These are phyloP conservation scores for Drosophila equinoxialis DNA, from an alignment of 1,140 invertebrate species.

Conservation along the genomic window DNA sequence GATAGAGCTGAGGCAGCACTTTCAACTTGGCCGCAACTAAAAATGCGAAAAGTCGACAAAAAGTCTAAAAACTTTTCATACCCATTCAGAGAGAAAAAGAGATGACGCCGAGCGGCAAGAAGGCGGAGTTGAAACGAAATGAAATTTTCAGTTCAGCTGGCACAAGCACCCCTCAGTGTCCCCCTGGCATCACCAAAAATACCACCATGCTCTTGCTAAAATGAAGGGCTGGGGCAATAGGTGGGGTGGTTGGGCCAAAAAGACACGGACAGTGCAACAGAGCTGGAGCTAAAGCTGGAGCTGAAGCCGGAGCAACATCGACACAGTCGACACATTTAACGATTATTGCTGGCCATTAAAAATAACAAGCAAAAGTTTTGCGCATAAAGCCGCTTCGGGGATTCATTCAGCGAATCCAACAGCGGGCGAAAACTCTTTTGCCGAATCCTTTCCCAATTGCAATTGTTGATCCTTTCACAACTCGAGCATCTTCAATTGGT, in stretches of 20 bases:
- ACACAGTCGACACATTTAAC: slow-evolving; percentile 80
- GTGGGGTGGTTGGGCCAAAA: slow-evolving; percentile 44
- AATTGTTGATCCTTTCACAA: slow-evolving; percentile 79
- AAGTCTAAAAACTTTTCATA: slow-evolving; percentile 78
- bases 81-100: slow-evolving; percentile 28
- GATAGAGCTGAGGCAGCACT: slow-evolving; percentile 65
- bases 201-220: slow-evolving; percentile 8
- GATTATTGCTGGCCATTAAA: slow-evolving; percentile 79
- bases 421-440: slow-evolving; percentile 66
- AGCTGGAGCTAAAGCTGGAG: slow-evolving; percentile 7
- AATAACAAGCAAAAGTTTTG: slow-evolving; percentile 81
- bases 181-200: not conserved
- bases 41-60: slow-evolving; percentile 81
- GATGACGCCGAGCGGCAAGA: slow-evolving; percentile 7
- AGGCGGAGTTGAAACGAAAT: slow-evolving; percentile 65
- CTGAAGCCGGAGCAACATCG: slow-evolving; percentile 30
- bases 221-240: slow-evolving; percentile 32
- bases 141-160: slow-evolving; percentile 81
- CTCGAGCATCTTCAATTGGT: slow-evolving; percentile 52
- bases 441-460: slow-evolving; percentile 80
- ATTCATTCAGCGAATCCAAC: slow-evolving; percentile 72
- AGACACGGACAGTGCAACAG: slow-evolving; percentile 27
- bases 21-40: slow-evolving; percentile 72
- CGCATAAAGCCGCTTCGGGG: slow-evolving; percentile 80
- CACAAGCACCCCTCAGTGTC: slow-evolving; percentile 32